Conservation (phyloP, 1,140 invertebrate species). For the Dendroctonus ponderosae region DNA sequence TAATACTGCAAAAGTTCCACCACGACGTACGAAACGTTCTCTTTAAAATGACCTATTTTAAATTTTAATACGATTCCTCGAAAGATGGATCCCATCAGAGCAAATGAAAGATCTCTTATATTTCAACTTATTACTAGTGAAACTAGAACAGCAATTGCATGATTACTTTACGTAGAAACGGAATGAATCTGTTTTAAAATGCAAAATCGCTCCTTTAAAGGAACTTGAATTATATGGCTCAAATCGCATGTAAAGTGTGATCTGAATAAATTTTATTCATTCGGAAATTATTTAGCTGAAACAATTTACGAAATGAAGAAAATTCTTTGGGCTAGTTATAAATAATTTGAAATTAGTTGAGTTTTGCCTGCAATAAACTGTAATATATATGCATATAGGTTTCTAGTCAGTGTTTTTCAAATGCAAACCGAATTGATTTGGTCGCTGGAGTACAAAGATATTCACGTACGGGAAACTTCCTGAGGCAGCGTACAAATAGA, state of each 20-base stretch:
- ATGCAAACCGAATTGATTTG: no score
- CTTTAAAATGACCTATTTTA: slow-evolving; percentile 6
- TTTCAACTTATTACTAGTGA: slow-evolving; percentile 11
- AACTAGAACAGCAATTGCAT: slow-evolving; percentile 15
- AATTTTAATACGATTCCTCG: slow-evolving; percentile 8
- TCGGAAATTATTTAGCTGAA: neutral
- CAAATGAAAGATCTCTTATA: slow-evolving; percentile 13
- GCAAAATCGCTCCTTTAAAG: slow-evolving; percentile 11
- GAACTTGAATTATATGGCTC: neutral
- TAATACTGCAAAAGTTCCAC: no score
- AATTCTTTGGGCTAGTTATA: no score
- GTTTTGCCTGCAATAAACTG: no score
- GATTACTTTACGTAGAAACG: slow-evolving; percentile 13
- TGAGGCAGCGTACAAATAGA: no score
- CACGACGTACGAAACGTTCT: neutral
- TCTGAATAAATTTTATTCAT: neutral
- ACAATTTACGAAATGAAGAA: no score
- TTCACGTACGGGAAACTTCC: no score
- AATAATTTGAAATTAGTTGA: no score
- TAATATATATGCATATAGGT: no score
- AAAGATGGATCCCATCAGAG: slow-evolving; percentile 7
- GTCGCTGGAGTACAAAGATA: no score
- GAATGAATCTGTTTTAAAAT: slow-evolving; percentile 14
- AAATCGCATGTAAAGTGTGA: neutral
- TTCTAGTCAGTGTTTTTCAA: no score